Conservation (phyloP, 2,113 vertebrate genomes). For the Triplophysa tibetana region DNA sequence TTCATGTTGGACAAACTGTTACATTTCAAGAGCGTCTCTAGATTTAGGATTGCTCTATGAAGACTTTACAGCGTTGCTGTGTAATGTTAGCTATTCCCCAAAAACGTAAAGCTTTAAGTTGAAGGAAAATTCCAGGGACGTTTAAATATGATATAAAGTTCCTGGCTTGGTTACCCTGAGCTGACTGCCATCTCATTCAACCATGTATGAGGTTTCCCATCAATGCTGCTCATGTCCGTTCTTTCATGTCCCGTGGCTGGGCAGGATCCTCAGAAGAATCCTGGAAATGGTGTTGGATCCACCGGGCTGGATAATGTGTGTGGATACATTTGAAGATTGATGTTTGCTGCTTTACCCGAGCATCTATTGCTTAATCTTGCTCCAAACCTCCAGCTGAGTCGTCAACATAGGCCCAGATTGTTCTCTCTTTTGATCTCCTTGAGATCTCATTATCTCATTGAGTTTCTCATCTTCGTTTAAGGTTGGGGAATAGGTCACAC, state of each 20-base stretch:
- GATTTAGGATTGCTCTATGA: neutral
- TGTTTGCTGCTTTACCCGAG: neutral
- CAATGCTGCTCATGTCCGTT: constrained; percentile 8
- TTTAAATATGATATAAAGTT: neutral
- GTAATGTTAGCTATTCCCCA: neutral
- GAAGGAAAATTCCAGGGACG: neutral
- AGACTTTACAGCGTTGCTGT: neutral
- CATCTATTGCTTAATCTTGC: constrained; percentile 28
- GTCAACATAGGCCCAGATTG: neutral
- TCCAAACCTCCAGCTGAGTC: constrained; percentile 29
- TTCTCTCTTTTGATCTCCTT: constrained; percentile 7
- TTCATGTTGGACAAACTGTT: neutral
- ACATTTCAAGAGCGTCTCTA: neutral
- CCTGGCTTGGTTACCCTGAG: neutral
- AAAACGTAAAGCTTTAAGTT: neutral
- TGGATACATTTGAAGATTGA: constrained; percentile 20
- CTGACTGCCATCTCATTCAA: constrained; percentile 9
- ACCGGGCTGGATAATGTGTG: neutral
- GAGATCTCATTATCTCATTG: neutral
- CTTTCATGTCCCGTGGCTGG: constrained; percentile 7
- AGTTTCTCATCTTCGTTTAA: constrained; percentile 6
- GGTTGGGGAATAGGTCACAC: neutral
- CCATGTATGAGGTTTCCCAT: constrained; percentile 23
- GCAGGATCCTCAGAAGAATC: constrained; percentile 9
- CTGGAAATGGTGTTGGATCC: neutral